Conservation (phyloP, 2,113 vertebrate species). For the Xiphophorus couchianus region DNA sequence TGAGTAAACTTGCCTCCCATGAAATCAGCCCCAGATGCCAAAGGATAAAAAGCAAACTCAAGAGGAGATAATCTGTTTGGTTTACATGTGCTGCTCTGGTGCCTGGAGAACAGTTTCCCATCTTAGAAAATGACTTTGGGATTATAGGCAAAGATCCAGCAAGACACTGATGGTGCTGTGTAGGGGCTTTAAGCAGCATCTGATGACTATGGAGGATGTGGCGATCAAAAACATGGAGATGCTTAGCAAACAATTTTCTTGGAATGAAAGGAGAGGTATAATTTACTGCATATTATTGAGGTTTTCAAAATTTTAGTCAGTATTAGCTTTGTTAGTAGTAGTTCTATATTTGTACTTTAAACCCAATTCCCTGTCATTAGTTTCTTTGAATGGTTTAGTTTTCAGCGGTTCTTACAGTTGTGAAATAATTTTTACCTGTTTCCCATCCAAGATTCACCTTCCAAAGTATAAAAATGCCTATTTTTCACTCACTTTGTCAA, state of each 20-base stretch:
- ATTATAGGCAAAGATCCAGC: conserved; percentile 39
- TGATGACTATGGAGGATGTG: background rate
- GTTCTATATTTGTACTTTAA: too few species aligned
- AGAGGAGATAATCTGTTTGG: conserved; percentile 28
- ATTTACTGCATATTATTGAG: background rate
- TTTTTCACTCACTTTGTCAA: too few species aligned
- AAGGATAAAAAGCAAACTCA: conserved; percentile 22
- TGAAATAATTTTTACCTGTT: too few species aligned
- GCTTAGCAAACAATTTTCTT: background rate
- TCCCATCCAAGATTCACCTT: too few species aligned
- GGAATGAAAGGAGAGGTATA: background rate
- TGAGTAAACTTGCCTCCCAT: background rate
- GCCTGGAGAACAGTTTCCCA: conserved; percentile 24
- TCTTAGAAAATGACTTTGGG: conserved; percentile 19
- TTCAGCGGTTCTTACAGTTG: too few species aligned
- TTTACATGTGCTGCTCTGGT: conserved; percentile 47
- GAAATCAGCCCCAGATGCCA: conserved; percentile 21
- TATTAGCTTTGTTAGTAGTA: too few species aligned
- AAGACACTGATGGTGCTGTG: conserved; percentile 28
- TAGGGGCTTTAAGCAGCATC: conserved; percentile 5
- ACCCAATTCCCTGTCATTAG: too few species aligned
- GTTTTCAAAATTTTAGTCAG: background rate
- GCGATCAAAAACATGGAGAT: background rate
- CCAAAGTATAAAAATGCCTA: too few species aligned
- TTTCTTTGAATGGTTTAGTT: too few species aligned